Percentiles rank a stretch among this genome's conserved stretches.
phyloP scores from a whole-genome alignment of 1,140 invertebrate genomes.

The Mercenaria mercenaria region DNA sequence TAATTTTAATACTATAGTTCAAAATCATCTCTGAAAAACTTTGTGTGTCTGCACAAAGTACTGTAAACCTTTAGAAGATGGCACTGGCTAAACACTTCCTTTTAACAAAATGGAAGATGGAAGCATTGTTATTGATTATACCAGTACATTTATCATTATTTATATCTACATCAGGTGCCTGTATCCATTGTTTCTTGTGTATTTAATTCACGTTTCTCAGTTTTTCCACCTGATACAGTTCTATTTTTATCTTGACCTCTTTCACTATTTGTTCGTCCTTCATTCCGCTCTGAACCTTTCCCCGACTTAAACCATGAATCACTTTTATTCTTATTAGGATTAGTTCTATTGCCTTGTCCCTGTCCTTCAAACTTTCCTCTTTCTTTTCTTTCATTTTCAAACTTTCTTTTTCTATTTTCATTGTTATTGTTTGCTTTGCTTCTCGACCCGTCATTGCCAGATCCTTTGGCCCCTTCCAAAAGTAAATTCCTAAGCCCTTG shows the following conservation, averaged over 20 bases:
- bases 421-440: neutral
- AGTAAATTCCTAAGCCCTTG: neutral
- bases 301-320: neutral
- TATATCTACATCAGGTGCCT: neutral
- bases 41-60: too few species aligned
- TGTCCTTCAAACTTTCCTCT: neutral
- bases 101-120: too few species aligned
- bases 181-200: neutral
- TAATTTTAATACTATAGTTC: too few species aligned
- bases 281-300: neutral
- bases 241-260: too few species aligned
- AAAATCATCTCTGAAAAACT: too few species aligned
- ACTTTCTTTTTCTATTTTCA: constrained; percentile 16
- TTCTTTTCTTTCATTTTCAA: neutral
- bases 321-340: neutral
- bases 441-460: neutral
- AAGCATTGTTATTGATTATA: too few species aligned
- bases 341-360: neutral
- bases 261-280: too few species aligned
- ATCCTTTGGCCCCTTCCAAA: neutral
- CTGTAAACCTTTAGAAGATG: too few species aligned
- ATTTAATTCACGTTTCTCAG: neutral
- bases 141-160: too few species aligned
- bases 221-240: neutral
- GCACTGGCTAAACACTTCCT: too few species aligned